A percentile compares a stretch with the other conserved stretches of the same genome.
These are phyloP conservation scores for Falco cherrug DNA, from an alignment of 2,797 vertebrate genomes.

Conservation along the genomic window DNA sequence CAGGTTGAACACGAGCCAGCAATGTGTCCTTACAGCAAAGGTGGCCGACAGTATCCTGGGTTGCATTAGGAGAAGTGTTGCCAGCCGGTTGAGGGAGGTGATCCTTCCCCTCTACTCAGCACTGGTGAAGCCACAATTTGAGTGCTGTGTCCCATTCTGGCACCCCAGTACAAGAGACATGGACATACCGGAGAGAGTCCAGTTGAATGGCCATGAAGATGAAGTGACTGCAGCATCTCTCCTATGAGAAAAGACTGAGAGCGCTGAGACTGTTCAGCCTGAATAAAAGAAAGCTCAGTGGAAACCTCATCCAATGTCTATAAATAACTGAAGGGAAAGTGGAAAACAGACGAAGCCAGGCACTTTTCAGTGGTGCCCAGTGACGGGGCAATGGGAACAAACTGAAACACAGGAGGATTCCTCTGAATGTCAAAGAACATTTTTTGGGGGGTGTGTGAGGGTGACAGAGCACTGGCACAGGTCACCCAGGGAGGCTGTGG, in stretches of 20 bases:
- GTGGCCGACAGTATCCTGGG: too few species aligned
- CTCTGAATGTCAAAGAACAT: too few species aligned
- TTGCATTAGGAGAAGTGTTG: neutral
- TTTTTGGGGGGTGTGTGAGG: too few species aligned
- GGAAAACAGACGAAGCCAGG: too few species aligned
- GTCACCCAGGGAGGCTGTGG: too few species aligned
- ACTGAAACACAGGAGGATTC: too few species aligned
- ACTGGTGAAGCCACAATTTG: neutral
- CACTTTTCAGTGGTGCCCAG: too few species aligned
- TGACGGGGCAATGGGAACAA: too few species aligned
- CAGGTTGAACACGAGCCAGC: neutral
- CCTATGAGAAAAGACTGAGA: neutral
- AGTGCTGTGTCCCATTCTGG: neutral
- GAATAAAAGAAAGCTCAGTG: too few species aligned
- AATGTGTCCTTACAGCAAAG: neutral
- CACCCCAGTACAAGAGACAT: neutral
- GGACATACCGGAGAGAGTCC: neutral
- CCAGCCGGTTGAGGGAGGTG: neutral
- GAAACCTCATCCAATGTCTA: too few species aligned
- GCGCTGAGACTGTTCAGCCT: neutral
- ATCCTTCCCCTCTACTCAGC: neutral
- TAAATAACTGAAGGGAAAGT: too few species aligned
- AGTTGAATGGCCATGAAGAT: neutral
- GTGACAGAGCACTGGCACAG: too few species aligned
- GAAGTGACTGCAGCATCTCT: neutral